Base-by-base conservation (phyloP, 2,113 vertebrate genomes). In the Rhabdomys dilectus region DNA sequence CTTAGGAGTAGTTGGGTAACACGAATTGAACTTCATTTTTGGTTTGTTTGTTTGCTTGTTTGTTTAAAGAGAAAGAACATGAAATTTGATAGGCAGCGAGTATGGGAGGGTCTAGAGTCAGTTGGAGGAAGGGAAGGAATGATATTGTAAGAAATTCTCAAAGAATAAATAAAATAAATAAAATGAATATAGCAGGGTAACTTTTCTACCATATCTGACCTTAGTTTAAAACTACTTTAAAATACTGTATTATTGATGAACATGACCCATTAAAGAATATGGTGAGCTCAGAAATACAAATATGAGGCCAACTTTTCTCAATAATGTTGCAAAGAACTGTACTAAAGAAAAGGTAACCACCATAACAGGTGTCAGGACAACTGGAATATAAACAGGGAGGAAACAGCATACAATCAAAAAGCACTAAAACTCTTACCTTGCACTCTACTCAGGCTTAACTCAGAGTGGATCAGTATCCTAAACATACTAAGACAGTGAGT, bases 191-290 rank as follows among this genome's bases (percentile, higher is more conserved):
- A 26, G 36, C 48, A 62, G 66, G 58, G 21, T 39, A n/a, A 70
- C 9, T 88, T n/a, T 70, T 39, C n/a, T 48, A 89, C 16, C 17
- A 36, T 21, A 11, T 34, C 76, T 84, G 22, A 75, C 56, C n/a
- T 76, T 56, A 76, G n/a, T 85, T 66, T 45, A 85, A 90, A 66
- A 60, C 5, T 62, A 62, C 34, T 94, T 89, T 88, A 94, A 89
- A 42, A 51, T 10, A 58, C 48, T 31, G 4, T 58, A 78, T 17
- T n/a, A 58, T 1, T 77, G 29, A 22, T 84, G 36, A 45, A 56
- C 90, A 39, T 21, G 51, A 77, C 70, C 16, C 56, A 76, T 85
- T 34, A 73, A 87, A 80, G 9, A 85, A 45, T 15, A 62, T 42
- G 24, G 31, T 48, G 60, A 78, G 10, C 53, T 91, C 62, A 87